Evolutionary conservation across 1,140 invertebrate genomes (phyloP).

Genomic region (Pogonomyrmex barbatus): DNA sequence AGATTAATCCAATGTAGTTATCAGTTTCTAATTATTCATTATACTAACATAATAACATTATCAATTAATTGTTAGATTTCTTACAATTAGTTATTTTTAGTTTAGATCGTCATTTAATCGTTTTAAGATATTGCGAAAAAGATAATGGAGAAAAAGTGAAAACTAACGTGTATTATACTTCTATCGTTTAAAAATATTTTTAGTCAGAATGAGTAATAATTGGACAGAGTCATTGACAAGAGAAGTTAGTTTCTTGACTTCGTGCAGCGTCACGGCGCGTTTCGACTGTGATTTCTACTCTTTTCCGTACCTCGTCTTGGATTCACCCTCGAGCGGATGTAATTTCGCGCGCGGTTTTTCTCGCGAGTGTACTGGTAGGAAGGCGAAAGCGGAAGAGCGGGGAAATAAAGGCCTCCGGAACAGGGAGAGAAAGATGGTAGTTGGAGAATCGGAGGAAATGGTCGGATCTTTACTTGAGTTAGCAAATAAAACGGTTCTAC

Average conservation of each 20-base stretch:
- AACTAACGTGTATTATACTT: not conserved
- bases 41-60: not conserved
- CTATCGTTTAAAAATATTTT: not conserved
- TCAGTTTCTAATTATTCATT: not conserved
- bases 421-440: conserved; percentile 1
- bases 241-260: conserved; percentile 55
- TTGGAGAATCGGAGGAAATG: conserved; percentile 27
- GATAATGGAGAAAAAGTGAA: not conserved
- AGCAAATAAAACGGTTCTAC: conserved; percentile 40
- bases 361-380: conserved; percentile 32
- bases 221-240: conserved; percentile 54
- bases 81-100: not conserved
- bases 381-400: conserved; percentile 20
- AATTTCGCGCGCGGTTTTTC: conserved; percentile 64
- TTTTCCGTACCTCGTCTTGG: not conserved
- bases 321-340: conserved; percentile 49
- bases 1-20: not conserved
- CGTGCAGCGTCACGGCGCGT: conserved; percentile 48
- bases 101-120: not conserved
- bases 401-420: conserved; percentile 39
- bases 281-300: conserved; percentile 62
- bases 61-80: conserved; percentile 8
- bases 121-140: not conserved
- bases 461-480: not conserved
- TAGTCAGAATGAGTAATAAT: conserved; percentile 36